phyloP scores from a whole-genome alignment of 2,888 invertebrate species.

The Hypolimnas misippus region DNA sequence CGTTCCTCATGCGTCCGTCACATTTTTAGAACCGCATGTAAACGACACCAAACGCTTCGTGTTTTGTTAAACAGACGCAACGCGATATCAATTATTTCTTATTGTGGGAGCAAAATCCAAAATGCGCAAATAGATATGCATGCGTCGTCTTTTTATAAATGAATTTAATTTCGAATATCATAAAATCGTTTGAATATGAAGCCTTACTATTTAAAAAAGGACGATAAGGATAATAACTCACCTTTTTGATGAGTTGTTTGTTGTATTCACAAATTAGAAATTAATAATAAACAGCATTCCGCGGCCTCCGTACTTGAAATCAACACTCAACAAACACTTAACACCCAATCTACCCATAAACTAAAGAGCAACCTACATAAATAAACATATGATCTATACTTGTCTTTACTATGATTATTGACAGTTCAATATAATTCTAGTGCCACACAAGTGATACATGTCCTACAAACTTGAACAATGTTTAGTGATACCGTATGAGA shows the following conservation, averaged over 20 bases:
- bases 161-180: constrained; percentile 28
- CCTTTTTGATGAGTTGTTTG: constrained; percentile 61
- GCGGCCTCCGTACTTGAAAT: constrained; percentile 72
- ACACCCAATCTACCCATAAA: constrained; percentile 79
- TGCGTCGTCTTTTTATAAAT: constrained; percentile 55
- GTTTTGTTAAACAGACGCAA: constrained; percentile 48
- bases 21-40: constrained; percentile 82
- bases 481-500: too few species aligned
- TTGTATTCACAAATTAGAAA: constrained; percentile 68
- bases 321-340: constrained; percentile 76
- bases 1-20: constrained; percentile 72
- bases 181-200: constrained; percentile 22
- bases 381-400: constrained; percentile 77
- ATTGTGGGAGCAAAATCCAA: constrained; percentile 56
- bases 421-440: constrained; percentile 26
- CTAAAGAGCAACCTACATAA: constrained; percentile 76
- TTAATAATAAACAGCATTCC: constrained; percentile 80
- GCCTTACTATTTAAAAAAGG: constrained; percentile 19
- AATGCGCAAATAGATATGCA: constrained; percentile 66
- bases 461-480: neutral
- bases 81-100: constrained; percentile 47
- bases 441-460: neutral
- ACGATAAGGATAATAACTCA: constrained; percentile 51
- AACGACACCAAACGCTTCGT: constrained; percentile 68
- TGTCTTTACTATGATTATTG: constrained; percentile 46